Percentiles rank a stretch among this genome's conserved stretches.
Evolutionary conservation across 1,140 invertebrate species (phyloP).

Genomic region (Rhagoletis pomonella): DNA sequence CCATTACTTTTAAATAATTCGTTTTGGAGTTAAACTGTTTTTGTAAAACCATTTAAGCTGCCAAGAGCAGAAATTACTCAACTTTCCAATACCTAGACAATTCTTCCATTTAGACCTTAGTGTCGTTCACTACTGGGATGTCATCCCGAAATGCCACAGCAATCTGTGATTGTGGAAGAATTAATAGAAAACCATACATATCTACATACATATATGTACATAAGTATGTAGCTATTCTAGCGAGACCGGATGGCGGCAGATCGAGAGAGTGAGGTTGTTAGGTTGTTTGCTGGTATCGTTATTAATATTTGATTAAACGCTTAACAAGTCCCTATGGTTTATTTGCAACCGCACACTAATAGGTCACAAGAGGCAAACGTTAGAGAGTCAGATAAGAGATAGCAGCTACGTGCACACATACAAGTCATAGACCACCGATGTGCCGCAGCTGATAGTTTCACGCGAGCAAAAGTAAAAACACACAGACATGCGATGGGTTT

Average conservation of each 20-base stretch:
- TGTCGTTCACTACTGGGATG: too few relatives aligned
- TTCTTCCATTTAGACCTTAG: too few relatives aligned
- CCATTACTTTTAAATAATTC: too few relatives aligned
- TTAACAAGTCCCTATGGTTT: slow-evolving; percentile 38
- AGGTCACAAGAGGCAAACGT: slow-evolving; percentile 13
- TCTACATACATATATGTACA: too few relatives aligned
- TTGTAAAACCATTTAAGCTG: too few relatives aligned
- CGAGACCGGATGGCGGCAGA: too few relatives aligned
- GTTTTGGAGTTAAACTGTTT: too few relatives aligned
- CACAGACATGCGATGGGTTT: too few relatives aligned
- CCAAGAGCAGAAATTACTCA: too few relatives aligned
- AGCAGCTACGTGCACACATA: neutral
- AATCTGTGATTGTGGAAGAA: neutral
- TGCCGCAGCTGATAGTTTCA: neutral
- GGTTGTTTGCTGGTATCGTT: neutral
- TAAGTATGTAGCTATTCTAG: too few relatives aligned
- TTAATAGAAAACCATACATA: neutral
- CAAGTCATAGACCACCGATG: neutral
- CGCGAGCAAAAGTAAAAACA: too few relatives aligned
- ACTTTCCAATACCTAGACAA: too few relatives aligned
- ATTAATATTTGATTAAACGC: slow-evolving; percentile 52
- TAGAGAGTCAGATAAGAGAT: neutral
- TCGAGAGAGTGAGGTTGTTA: neutral
- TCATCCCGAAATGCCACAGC: neutral
- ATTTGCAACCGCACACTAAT: neutral